Conservation (phyloP, 2,888 invertebrate genomes). For the Crocallis elinguaria region DNA sequence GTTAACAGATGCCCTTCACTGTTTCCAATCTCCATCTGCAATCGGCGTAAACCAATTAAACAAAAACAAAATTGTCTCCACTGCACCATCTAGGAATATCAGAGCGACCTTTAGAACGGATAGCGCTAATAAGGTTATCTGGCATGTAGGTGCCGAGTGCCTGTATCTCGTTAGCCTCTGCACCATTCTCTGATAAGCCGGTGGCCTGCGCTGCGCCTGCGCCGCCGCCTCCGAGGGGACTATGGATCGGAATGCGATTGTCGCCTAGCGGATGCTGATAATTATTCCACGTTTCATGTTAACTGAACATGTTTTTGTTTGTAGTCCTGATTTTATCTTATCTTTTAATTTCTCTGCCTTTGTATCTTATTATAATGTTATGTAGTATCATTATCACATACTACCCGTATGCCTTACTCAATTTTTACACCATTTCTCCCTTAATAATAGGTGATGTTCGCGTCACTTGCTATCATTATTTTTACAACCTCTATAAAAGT, state of each 20-base stretch:
- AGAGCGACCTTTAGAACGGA: conserved; percentile 37
- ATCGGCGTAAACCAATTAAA: conserved; percentile 4
- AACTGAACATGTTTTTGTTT: conserved; percentile 9
- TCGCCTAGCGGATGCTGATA: conserved; percentile 21
- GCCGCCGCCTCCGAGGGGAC: conserved; percentile 1
- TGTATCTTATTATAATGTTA: background rate
- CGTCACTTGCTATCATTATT: background rate
- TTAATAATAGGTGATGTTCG: background rate
- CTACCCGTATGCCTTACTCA: background rate
- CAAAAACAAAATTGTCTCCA: conserved; percentile 25
- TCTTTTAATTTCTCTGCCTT: background rate
- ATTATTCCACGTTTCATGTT: background rate
- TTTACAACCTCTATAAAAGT: background rate
- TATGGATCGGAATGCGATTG: background rate
- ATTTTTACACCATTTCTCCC: background rate
- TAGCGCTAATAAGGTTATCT: conserved; percentile 38
- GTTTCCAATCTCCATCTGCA: background rate
- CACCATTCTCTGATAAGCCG: conserved; percentile 20
- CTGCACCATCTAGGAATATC: conserved; percentile 31
- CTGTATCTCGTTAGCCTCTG: conserved; percentile 25
- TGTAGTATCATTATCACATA: background rate
- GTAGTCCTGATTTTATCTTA: conserved; percentile 15
- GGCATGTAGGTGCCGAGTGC: conserved; percentile 15
- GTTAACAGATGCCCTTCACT: background rate
- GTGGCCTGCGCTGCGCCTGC: conserved; percentile 9